Conservation (phyloP, 1,140 invertebrate species). For the Diabrotica virgifera region DNA sequence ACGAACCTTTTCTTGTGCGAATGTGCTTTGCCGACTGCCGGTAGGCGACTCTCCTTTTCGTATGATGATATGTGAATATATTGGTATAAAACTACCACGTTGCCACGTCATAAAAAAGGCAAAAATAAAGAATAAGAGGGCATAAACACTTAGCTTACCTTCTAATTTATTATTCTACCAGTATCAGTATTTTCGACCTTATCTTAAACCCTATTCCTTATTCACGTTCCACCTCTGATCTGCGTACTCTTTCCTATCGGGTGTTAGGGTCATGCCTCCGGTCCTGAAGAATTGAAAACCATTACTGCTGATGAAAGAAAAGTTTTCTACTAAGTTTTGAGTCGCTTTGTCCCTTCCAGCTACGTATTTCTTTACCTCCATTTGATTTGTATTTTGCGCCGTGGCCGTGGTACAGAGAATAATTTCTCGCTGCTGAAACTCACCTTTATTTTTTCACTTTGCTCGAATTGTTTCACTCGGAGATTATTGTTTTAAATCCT, state of each 20-base stretch:
- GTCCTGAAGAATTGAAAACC: conserved; percentile 48
- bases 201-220: not conserved
- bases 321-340: conserved; percentile 44
- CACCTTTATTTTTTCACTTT: conserved; percentile 30
- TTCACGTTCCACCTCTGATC: not conserved
- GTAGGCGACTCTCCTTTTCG: too few species aligned
- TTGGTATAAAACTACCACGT: too few species aligned
- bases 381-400: conserved; percentile 37
- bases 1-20: too few species aligned
- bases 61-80: too few species aligned
- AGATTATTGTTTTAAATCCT: conserved; percentile 31
- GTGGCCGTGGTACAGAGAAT: not conserved
- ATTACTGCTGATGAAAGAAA: conserved; percentile 49
- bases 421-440: conserved; percentile 16
- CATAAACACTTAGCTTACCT: too few species aligned
- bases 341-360: conserved; percentile 39
- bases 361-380: conserved; percentile 39
- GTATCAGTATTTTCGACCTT: too few species aligned
- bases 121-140: too few species aligned
- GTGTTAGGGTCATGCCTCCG: conserved; percentile 43
- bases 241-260: conserved; percentile 1
- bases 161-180: too few species aligned
- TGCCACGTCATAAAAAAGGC: too few species aligned
- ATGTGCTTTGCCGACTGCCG: too few species aligned
- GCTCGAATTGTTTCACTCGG: conserved; percentile 27